phyloP scores from a whole-genome alignment of 2,113 vertebrate species.

The Onychostruthus taczanowskii region DNA sequence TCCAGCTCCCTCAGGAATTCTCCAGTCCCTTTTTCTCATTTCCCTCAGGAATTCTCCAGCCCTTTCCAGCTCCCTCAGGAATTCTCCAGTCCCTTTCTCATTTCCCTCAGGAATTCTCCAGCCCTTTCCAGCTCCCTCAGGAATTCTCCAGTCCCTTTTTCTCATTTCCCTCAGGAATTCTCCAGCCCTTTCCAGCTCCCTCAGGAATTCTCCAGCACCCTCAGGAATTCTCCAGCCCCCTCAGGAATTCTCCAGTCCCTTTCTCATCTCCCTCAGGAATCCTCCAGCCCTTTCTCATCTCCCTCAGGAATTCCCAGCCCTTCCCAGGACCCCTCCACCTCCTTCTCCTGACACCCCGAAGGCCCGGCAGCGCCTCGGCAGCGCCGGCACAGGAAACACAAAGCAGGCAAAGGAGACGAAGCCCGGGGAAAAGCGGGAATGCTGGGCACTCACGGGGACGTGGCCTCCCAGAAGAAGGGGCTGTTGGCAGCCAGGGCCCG shows the following conservation, averaged over 20 bases:
- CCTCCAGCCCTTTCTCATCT: no score
- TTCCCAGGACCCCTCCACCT: accelerated
- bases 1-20: neutral
- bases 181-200: no score
- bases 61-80: neutral
- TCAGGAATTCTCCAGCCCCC: no score
- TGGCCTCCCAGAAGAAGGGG: conserved; percentile 94
- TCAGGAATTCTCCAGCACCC: no score
- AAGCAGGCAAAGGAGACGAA: accelerated
- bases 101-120: no score
- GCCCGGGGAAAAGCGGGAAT: accelerated
- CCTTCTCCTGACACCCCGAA: accelerated
- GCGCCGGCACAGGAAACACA: accelerated
- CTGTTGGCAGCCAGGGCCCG: conserved; percentile 84
- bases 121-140: neutral
- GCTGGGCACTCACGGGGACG: conserved; percentile 75
- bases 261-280: no score
- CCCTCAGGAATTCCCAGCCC: no score
- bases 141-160: no score
- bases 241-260: no score
- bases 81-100: neutral
- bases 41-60: no score
- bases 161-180: no score
- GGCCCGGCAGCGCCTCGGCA: accelerated
- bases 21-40: neutral